phyloP scores from a whole-genome alignment of 2,797 vertebrate genomes.

The Parotocinclus haroldoi region DNA sequence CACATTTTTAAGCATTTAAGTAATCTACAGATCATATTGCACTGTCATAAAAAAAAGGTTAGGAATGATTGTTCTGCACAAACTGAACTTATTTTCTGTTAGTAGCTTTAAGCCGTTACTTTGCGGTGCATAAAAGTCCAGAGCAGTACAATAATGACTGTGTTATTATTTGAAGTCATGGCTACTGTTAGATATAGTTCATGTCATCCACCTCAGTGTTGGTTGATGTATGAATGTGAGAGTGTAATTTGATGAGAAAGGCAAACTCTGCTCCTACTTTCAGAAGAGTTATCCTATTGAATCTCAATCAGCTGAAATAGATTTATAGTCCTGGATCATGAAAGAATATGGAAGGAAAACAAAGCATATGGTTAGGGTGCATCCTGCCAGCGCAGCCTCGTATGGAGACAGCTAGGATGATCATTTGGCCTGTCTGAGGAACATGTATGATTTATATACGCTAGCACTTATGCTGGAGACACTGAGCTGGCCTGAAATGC shows the following conservation, averaged over 20 bases:
- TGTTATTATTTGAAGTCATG: neutral
- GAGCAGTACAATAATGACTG: no score
- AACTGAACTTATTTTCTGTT: no score
- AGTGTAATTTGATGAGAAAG: no score
- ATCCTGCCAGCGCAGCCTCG: neutral
- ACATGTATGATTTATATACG: conserved; percentile 50
- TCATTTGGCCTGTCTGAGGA: conserved; percentile 49
- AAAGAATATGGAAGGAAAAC: conserved; percentile 8
- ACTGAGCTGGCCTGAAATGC: conserved; percentile 15
- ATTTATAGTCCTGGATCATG: neutral
- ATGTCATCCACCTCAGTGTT: neutral
- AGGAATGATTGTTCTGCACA: no score
- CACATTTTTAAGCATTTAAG: no score
- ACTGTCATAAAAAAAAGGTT: no score
- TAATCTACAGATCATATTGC: no score
- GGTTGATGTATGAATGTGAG: neutral
- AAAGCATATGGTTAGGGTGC: neutral
- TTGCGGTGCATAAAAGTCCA: no score
- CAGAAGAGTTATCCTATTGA: neutral
- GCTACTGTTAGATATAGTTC: conserved; percentile 5
- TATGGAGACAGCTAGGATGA: conserved; percentile 36
- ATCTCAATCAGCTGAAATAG: neutral
- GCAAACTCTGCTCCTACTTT: neutral
- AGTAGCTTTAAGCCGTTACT: no score
- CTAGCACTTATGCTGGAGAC: conserved; percentile 26